Percentiles rank a stretch among this genome's conserved stretches.
Evolutionary conservation across 1,140 invertebrate genomes (phyloP).

Genomic region (Drosophila neocordata): DNA sequence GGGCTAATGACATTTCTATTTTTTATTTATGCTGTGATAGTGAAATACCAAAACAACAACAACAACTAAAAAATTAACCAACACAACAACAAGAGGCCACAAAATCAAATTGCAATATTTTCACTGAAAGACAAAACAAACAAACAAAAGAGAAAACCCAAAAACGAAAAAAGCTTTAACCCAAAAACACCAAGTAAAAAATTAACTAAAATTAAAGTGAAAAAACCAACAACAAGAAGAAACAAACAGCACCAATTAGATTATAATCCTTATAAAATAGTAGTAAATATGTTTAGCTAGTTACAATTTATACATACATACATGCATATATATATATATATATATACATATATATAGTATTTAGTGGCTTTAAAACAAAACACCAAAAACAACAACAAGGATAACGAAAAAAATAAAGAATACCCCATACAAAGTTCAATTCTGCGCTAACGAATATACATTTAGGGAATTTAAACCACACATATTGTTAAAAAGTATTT

Average conservation of each 20-base stretch:
- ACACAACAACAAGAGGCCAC: conserved; percentile 35
- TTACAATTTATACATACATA: conserved; percentile 61
- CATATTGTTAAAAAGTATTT: conserved; percentile 37
- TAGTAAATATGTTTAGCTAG: conserved; percentile 77
- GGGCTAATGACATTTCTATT: conserved; percentile 57
- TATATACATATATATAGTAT: conserved; percentile 43
- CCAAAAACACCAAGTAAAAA: conserved; percentile 31
- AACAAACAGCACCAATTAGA: conserved; percentile 76
- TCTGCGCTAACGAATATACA: conserved; percentile 65
- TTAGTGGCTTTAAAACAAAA: conserved; percentile 76
- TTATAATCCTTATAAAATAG: conserved; percentile 56
- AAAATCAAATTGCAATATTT: conserved; percentile 70
- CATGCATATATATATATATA: conserved; percentile 16
- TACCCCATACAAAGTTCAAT: conserved; percentile 11
- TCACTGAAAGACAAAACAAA: conserved; percentile 40
- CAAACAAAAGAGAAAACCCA: conserved; percentile 32
- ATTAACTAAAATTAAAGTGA: conserved; percentile 12
- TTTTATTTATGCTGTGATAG: conserved; percentile 77
- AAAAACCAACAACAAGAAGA: conserved; percentile 65
- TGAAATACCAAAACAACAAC: conserved; percentile 71
- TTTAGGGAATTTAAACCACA: conserved; percentile 69
- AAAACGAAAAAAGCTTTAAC: conserved; percentile 52
- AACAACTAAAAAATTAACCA: conserved; percentile 34
- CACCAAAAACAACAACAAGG: conserved; percentile 62
- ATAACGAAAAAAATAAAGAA: conserved; percentile 34